Base-by-base conservation (phyloP, 2,888 invertebrate species). In the Amblyjoppa fuscipennis region DNA sequence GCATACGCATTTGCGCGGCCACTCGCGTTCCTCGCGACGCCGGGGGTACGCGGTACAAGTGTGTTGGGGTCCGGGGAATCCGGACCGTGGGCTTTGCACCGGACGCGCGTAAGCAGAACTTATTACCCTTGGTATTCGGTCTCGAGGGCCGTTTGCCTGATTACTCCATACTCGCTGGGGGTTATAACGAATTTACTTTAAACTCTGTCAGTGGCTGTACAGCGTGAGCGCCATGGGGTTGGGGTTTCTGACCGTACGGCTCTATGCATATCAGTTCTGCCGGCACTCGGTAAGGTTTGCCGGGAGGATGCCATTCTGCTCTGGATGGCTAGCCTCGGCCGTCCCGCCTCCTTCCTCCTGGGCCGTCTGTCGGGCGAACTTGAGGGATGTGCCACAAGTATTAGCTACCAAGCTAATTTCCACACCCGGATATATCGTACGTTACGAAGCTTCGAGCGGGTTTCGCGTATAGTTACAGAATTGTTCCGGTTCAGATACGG, bases 121-220 rank as follows among this genome's bases (percentile, higher is more conserved):
- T 85, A 82, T 85, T 85, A 82, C 85, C 78, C 85, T 66, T 34
- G 74, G 85, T 74, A 85, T 85, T 79, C 70, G 85, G 64, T 81
- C 78, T 70, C 81, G 61, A 38, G 84, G 77, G 84, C 81, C 73
- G 81, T 85, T 85, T 78, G 74, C 75, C 84, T 82, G 78, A 85
- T 82, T 82, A 78, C 82, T 82, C 82, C 75, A 79, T 53, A 82
- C 78, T 85, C 74, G 78, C 82, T 45, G 53, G 75, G 78, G 85
- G 74, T 85, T 82, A 85, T 85, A 79, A 78, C 82, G 75, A 85
- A 85, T 85, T 82, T 79, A 85, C 85, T 85, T 79, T 82, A 75
- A 85, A 79, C 85, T 70, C 70, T 20, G 66, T 41, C 25, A 49
- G 70, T 45, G 76, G 73, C 53, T 25, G 34, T 76, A 11, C 34